Conservation (phyloP, 2,888 invertebrate species). For the Sarcophaga subvicina region DNA sequence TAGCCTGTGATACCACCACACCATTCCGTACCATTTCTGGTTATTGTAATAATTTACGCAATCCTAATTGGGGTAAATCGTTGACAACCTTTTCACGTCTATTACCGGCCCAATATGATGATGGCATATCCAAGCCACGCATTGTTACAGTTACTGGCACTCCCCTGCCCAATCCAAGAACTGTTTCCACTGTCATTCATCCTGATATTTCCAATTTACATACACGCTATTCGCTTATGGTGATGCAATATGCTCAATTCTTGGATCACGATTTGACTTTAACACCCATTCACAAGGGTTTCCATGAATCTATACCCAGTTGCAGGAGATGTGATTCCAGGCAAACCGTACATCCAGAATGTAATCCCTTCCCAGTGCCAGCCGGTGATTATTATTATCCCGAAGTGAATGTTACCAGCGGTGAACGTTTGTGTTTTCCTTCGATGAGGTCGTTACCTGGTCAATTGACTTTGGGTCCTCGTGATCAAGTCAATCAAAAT, state of each 20-base stretch:
- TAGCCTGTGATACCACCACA: slow-evolving; percentile 87
- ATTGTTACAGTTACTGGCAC: slow-evolving; percentile 88
- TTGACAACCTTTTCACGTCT: slow-evolving; percentile 92
- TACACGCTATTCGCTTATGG: slow-evolving; percentile 93
- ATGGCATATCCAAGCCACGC: slow-evolving; percentile 92
- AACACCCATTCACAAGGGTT: slow-evolving; percentile 96
- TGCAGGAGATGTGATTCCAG: slow-evolving; percentile 94
- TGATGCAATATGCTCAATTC: slow-evolving; percentile 98
- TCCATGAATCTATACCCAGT: slow-evolving; percentile 94
- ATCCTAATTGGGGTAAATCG: slow-evolving; percentile 91
- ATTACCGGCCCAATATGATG: slow-evolving; percentile 93
- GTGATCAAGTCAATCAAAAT: slow-evolving; percentile 97
- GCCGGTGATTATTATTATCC: slow-evolving; percentile 95
- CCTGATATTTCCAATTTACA: slow-evolving; percentile 95
- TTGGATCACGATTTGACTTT: slow-evolving; percentile 97
- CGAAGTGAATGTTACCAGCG: slow-evolving; percentile 91
- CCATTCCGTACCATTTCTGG: slow-evolving; percentile 89
- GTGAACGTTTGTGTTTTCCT: slow-evolving; percentile 93
- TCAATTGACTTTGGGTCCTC: slow-evolving; percentile 92
- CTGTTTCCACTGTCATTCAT: slow-evolving; percentile 94
- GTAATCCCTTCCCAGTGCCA: slow-evolving; percentile 95
- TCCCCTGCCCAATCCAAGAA: slow-evolving; percentile 91
- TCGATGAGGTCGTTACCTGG: slow-evolving; percentile 97
- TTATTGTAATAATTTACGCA: slow-evolving; percentile 93
- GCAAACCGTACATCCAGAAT: slow-evolving; percentile 94